A percentile compares a stretch with the other conserved stretches of the same genome.
phyloP scores from a whole-genome alignment of 2,888 invertebrate genomes.

The Zonitis immaculata region DNA sequence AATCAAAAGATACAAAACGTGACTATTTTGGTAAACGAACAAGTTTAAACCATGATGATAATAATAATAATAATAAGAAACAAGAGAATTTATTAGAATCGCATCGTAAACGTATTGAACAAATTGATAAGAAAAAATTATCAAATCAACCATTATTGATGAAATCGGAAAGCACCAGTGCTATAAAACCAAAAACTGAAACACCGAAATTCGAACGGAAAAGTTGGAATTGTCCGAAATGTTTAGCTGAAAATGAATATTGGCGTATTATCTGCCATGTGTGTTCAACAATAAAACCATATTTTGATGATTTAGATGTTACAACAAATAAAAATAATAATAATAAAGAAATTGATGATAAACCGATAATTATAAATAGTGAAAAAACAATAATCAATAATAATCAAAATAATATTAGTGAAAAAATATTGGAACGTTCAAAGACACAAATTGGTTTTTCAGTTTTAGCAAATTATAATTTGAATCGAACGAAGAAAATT shows the following conservation, averaged over 20 bases:
- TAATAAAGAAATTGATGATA: conserved; percentile 17
- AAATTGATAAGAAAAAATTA: conserved; percentile 35
- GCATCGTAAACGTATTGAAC: conserved; percentile 37
- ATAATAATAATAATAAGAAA: conserved; percentile 29
- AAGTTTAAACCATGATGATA: conserved; percentile 32
- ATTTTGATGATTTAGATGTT: conserved; percentile 44
- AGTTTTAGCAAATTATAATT: conserved; percentile 39
- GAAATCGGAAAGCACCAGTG: conserved; percentile 44
- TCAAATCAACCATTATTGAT: conserved; percentile 33
- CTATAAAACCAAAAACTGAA: conserved; percentile 33
- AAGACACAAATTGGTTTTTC: conserved; percentile 48
- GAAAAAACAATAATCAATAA: not conserved
- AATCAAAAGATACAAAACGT: conserved; percentile 32
- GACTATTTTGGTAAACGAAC: conserved; percentile 40
- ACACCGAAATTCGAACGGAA: conserved; percentile 41
- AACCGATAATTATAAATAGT: conserved; percentile 20
- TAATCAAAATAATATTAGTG: conserved; percentile 28
- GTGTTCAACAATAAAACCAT: conserved; percentile 54
- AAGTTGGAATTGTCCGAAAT: conserved; percentile 57
- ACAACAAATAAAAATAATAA: conserved; percentile 8
- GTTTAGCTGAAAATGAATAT: conserved; percentile 57
- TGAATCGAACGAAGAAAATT: conserved; percentile 27
- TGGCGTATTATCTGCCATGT: conserved; percentile 61
- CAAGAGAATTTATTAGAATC: conserved; percentile 35
- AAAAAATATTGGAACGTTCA: conserved; percentile 41